Conservation (phyloP, 2,888 invertebrate genomes). For the Candidula unifasciata region DNA sequence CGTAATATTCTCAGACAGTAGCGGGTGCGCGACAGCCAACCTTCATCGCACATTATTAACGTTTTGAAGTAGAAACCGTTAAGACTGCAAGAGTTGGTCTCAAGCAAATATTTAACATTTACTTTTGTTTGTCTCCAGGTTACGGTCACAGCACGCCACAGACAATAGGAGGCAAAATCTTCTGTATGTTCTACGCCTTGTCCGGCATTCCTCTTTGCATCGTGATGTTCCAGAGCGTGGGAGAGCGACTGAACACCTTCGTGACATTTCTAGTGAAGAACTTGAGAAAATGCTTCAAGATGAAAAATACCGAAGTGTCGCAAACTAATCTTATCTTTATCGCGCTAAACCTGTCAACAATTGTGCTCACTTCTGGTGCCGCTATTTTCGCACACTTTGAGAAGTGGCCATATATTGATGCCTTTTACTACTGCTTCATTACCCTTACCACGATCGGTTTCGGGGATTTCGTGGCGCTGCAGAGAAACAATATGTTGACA, state of each 20-base stretch:
- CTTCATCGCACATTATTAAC: too few relatives aligned
- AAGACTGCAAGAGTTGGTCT: too few relatives aligned
- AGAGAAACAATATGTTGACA: slow-evolving; percentile 95
- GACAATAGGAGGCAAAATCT: slow-evolving; percentile 97
- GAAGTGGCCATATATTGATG: slow-evolving; percentile 91
- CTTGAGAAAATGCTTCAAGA: slow-evolving; percentile 90
- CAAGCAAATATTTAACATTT: neutral
- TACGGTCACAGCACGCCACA: slow-evolving; percentile 99
- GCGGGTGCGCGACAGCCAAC: too few relatives aligned
- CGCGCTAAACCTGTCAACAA: slow-evolving; percentile 86
- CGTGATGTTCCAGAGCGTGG: slow-evolving; percentile 99
- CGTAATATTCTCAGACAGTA: too few relatives aligned
- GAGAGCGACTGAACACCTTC: slow-evolving; percentile 97
- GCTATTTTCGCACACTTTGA: slow-evolving; percentile 96
- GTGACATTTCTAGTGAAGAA: slow-evolving; percentile 94
- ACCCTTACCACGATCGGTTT: slow-evolving; percentile 98
- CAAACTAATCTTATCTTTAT: slow-evolving; percentile 96
- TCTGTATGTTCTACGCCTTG: slow-evolving; percentile 91
- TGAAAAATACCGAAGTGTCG: slow-evolving; percentile 84
- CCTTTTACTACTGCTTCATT: slow-evolving; percentile 98
- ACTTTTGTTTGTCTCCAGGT: slow-evolving; percentile 80
- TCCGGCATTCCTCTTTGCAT: slow-evolving; percentile 96
- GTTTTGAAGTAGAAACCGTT: too few relatives aligned
- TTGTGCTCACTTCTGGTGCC: slow-evolving; percentile 97
- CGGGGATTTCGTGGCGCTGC: slow-evolving; percentile 98